A percentile compares a stretch with the other conserved stretches of the same genome.
These are phyloP conservation scores for Clytia hemisphaerica DNA, from an alignment of 30 jellyfish, hydroid and myxozoan genomes.

Conservation along the genomic window DNA sequence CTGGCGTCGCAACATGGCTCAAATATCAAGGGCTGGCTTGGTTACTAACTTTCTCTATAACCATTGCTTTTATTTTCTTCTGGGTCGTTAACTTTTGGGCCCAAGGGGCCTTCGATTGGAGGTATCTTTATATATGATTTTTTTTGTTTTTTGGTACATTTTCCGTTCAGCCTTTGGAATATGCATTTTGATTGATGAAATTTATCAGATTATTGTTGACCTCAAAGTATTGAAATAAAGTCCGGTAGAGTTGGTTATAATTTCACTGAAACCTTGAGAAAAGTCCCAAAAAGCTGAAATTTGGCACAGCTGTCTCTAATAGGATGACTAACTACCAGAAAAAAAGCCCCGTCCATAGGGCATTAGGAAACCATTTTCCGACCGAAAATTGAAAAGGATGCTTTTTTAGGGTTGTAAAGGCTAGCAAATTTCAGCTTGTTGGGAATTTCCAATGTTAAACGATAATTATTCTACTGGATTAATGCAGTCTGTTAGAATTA, in stretches of 20 bases:
- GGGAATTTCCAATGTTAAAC: background rate
- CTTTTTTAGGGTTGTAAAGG: too few relatives aligned
- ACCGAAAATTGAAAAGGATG: too few relatives aligned
- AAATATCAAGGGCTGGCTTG: constrained; percentile 64
- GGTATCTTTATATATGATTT: constrained; percentile 16
- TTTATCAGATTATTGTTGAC: background rate
- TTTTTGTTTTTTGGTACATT: background rate
- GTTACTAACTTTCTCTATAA: constrained; percentile 44
- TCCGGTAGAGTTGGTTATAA: too few relatives aligned
- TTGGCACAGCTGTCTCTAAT: too few relatives aligned
- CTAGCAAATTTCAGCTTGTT: too few relatives aligned
- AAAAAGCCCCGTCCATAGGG: too few relatives aligned
- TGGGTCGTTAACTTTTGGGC: constrained; percentile 73
- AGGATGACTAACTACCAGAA: too few relatives aligned
- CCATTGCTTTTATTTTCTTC: constrained; percentile 38
- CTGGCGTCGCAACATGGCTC: constrained; percentile 62
- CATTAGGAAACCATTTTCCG: too few relatives aligned
- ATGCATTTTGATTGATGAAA: background rate
- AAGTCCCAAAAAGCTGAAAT: too few relatives aligned
- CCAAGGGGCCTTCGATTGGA: constrained; percentile 53
- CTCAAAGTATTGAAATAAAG: too few relatives aligned
- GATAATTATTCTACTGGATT: background rate
- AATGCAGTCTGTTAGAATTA: background rate
- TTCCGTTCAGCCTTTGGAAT: background rate
- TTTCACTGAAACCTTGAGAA: too few relatives aligned